Evolutionary conservation across 2,797 vertebrate genomes (phyloP).

Genomic region (Hylomyscus alleni): DNA sequence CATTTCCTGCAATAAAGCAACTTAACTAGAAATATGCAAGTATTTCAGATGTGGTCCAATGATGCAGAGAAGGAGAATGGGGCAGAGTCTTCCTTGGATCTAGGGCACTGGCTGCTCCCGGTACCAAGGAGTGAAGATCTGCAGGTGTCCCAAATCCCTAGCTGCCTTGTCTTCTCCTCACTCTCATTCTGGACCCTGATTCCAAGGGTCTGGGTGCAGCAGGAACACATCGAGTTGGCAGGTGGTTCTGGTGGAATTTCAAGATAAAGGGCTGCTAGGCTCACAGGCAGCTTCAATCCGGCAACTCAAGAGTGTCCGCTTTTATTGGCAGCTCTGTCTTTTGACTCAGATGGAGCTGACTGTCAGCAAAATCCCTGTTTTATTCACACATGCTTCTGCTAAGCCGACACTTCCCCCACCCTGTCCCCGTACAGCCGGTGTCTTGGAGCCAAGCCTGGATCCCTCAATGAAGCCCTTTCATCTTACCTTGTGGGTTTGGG

Average conservation of each 20-base stretch:
- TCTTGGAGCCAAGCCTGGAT: constrained; percentile 76
- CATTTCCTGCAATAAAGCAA: background rate
- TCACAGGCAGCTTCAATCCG: background rate
- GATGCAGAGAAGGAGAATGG: background rate
- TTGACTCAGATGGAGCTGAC: constrained; percentile 74
- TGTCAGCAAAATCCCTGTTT: constrained; percentile 78
- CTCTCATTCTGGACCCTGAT: background rate
- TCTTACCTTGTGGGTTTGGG: constrained; percentile 52
- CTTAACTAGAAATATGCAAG: background rate
- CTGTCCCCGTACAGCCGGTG: constrained; percentile 52
- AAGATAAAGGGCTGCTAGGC: constrained; percentile 37
- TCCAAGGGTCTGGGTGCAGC: background rate
- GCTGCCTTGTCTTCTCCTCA: background rate
- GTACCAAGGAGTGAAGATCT: background rate
- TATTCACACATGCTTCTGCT: constrained; percentile 78
- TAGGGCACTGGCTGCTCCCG: background rate
- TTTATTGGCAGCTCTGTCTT: constrained; percentile 69
- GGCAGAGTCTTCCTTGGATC: background rate
- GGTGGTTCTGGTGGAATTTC: background rate
- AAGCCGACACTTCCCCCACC: constrained; percentile 65
- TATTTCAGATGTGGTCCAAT: background rate
- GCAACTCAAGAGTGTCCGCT: constrained; percentile 15
- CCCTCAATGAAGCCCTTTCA: constrained; percentile 47
- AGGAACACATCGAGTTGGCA: background rate
- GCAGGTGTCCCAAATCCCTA: background rate